A percentile compares a stretch with the other conserved stretches of the same genome.
Conservation (phyloP, 2,113 vertebrate species). For the Cromileptes altivelis region DNA sequence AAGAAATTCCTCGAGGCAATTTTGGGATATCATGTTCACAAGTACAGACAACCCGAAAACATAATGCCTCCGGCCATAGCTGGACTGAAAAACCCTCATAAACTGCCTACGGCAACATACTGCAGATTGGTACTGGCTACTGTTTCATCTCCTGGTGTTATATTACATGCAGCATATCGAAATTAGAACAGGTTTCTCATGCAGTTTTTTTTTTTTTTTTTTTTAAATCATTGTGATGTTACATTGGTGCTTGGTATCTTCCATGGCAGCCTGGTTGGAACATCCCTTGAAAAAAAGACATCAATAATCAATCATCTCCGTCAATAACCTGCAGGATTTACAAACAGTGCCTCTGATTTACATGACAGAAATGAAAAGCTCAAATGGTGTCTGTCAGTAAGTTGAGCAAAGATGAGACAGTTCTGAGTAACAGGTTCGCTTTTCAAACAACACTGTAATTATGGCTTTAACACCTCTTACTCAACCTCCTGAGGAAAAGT, state of each 20-base stretch:
- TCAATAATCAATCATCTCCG: background rate
- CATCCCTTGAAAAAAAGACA: background rate
- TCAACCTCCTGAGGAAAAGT: conserved; percentile 47
- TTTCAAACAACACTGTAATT: conserved; percentile 56
- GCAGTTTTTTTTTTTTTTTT: too few species aligned
- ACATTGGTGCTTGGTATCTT: background rate
- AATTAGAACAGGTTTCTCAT: too few species aligned
- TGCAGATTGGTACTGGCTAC: background rate
- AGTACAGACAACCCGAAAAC: too few species aligned
- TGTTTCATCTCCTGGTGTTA: background rate
- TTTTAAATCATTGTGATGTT: background rate
- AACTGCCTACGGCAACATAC: too few species aligned
- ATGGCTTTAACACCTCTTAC: conserved; percentile 45
- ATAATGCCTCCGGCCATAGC: too few species aligned
- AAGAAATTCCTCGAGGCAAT: too few species aligned
- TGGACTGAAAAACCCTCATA: background rate
- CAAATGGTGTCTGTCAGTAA: conserved; percentile 35
- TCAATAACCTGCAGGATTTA: background rate
- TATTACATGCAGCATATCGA: background rate
- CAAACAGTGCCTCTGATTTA: background rate
- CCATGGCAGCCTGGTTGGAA: background rate
- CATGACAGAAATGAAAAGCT: conserved; percentile 13
- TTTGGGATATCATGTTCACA: too few species aligned
- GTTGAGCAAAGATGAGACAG: conserved; percentile 1
- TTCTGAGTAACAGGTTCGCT: background rate